Conservation (phyloP, 2,888 invertebrate species). For the Caenorhabditis sp. region DNA sequence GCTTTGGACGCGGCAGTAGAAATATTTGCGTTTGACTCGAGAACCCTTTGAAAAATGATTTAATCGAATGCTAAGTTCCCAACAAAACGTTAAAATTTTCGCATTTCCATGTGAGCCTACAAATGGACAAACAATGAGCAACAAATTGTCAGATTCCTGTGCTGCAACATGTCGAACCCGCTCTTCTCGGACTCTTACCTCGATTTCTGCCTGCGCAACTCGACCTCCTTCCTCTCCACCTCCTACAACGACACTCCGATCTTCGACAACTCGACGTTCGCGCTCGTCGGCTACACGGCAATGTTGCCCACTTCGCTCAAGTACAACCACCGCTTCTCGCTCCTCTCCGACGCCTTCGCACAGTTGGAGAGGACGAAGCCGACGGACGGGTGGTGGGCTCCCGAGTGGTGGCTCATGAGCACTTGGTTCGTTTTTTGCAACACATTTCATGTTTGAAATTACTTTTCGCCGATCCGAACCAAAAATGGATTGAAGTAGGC, state of each 20-base stretch:
- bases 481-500: no score
- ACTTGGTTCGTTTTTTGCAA: conserved; percentile 60
- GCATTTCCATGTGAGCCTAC: no score
- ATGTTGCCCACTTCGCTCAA: conserved; percentile 70
- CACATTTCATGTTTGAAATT: no score
- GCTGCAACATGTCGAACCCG: conserved; percentile 61
- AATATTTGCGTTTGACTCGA: no score
- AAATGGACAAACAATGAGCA: no score
- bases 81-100: not conserved
- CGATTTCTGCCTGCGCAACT: conserved; percentile 69
- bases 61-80: no score
- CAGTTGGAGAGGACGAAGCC: conserved; percentile 62
- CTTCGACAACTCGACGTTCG: conserved; percentile 75
- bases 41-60: no score
- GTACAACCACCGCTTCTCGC: conserved; percentile 74
- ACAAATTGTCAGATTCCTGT: conserved; percentile 51
- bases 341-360: conserved; percentile 69
- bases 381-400: conserved; percentile 72
- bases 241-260: conserved; percentile 78
- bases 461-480: no score
- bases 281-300: conserved; percentile 76
- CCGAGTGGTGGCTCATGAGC: conserved; percentile 75
- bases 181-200: conserved; percentile 62
- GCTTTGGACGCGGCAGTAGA: no score
- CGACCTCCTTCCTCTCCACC: conserved; percentile 73